Conservation (phyloP, 2,113 vertebrate species). For the Oreamnos americanus region DNA sequence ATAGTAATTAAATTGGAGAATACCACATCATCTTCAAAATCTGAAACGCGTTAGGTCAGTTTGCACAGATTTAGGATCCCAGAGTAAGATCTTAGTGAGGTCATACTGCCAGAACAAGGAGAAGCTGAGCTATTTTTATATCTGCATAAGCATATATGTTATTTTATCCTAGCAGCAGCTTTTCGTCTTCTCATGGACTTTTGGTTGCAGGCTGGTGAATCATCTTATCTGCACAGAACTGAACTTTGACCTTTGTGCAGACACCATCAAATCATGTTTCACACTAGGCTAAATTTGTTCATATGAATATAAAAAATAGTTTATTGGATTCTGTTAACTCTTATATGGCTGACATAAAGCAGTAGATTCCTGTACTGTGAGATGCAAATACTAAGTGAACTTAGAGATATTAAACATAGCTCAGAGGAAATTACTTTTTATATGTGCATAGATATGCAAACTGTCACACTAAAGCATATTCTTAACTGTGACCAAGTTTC, state of each 20-base stretch:
- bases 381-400: neutral
- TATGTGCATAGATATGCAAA: neutral
- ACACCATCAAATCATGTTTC: constrained; percentile 39
- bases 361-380: neutral
- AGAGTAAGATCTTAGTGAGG: constrained; percentile 77
- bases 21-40: constrained; percentile 54
- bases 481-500: constrained; percentile 19
- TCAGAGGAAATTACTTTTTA: constrained; percentile 42
- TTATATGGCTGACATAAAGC: constrained; percentile 31
- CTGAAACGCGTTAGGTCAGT: constrained; percentile 48
- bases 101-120: constrained; percentile 75
- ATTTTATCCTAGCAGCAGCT: constrained; percentile 63
- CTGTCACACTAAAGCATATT: constrained; percentile 11
- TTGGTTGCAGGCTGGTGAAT: constrained; percentile 60
- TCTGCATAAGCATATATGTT: constrained; percentile 78
- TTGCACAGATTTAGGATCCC: constrained; percentile 72
- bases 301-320: constrained; percentile 15
- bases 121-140: constrained; percentile 80
- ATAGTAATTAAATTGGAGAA: constrained; percentile 10
- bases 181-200: constrained; percentile 45
- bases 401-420: constrained; percentile 21
- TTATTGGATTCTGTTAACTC: constrained; percentile 62
- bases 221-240: constrained; percentile 14
- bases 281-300: constrained; percentile 46
- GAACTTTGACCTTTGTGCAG: constrained; percentile 78